Conservation (phyloP, 2,113 vertebrate genomes). For the Muntiacus reevesi region DNA sequence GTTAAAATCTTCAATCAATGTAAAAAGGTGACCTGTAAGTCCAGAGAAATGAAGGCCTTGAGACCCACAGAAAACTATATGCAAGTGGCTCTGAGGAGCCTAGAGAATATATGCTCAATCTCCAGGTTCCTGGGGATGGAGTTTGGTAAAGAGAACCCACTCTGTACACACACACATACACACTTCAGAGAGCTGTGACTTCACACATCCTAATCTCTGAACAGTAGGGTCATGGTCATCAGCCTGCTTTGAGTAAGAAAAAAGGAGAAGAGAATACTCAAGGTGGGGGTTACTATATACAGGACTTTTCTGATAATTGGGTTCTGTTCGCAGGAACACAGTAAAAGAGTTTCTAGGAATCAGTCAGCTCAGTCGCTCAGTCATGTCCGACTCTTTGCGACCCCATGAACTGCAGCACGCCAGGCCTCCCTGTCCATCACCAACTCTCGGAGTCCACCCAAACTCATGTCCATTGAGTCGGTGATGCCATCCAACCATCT, state of each 20-base stretch:
- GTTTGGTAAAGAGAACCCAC: background rate
- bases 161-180: background rate
- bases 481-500: background rate
- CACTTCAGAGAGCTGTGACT: background rate
- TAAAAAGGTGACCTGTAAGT: background rate
- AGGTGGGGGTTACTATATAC: no score
- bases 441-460: background rate
- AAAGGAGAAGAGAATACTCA: background rate
- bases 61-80: background rate
- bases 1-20: background rate
- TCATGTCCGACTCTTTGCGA: fast-evolving
- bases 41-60: background rate
- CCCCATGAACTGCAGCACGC: fast-evolving
- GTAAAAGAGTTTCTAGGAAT: background rate
- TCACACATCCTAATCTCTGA: background rate
- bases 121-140: background rate
- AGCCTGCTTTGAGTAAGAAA: background rate
- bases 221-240: background rate
- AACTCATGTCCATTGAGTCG: background rate
- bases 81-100: background rate
- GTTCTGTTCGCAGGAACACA: background rate
- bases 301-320: background rate
- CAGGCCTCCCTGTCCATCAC: background rate
- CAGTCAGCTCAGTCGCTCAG: background rate
- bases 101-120: background rate